A percentile compares a stretch with the other conserved stretches of the same genome.
Evolutionary conservation across 2,888 invertebrate species (phyloP).

Genomic region (Spodoptera exigua): DNA sequence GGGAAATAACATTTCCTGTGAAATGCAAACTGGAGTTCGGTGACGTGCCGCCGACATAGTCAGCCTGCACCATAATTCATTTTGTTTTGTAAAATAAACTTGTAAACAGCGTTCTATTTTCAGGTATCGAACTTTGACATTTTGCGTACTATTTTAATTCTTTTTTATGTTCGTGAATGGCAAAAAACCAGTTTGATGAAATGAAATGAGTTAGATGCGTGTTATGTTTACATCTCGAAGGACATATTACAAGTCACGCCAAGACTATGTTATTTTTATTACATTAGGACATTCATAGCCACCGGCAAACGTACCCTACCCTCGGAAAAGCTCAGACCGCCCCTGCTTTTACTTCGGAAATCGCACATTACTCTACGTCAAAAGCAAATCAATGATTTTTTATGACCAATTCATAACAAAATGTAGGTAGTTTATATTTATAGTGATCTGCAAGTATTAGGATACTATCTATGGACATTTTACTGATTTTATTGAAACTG

Average conservation of each 20-base stretch:
- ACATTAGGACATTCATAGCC: neutral
- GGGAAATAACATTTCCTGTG: slow-evolving; percentile 51
- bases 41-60: slow-evolving; percentile 8
- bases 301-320: too few species aligned
- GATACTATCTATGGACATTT: too few species aligned
- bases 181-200: too few species aligned
- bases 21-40: slow-evolving; percentile 21
- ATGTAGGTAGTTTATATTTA: too few species aligned
- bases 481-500: too few species aligned
- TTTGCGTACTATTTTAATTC: slow-evolving; percentile 7
- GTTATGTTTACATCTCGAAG: slow-evolving; percentile 5
- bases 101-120: slow-evolving; percentile 24
- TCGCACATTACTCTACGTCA: too few species aligned
- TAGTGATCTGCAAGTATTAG: too few species aligned
- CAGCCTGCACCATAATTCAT: slow-evolving; percentile 22
- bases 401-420: too few species aligned
- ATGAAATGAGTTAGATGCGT: neutral
- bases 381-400: too few species aligned
- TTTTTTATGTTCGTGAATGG: slow-evolving; percentile 1
- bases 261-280: neutral
- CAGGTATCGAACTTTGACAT: slow-evolving; percentile 10
- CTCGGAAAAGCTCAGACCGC: too few species aligned
- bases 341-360: too few species aligned
- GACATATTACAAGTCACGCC: too few species aligned
- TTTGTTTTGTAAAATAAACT: slow-evolving; percentile 29